Evolutionary conservation across 2,113 vertebrate species (phyloP).

Genomic region (Nothocercus julius): DNA sequence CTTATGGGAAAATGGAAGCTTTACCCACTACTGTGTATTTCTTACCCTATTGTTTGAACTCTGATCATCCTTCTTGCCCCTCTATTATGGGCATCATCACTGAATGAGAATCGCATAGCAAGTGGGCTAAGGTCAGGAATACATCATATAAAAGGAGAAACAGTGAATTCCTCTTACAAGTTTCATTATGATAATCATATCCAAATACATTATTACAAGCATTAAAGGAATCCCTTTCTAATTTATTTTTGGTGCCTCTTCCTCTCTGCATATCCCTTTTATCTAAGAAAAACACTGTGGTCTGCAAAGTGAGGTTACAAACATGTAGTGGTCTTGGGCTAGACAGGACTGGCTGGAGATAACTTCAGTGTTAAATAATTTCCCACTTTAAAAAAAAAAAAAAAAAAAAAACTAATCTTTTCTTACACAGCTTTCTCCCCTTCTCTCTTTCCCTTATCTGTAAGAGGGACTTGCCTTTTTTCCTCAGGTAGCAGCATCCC

Average conservation of each 20-base stretch:
- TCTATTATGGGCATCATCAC: constrained; percentile 25
- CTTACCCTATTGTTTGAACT: constrained; percentile 72
- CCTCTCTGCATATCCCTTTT: constrained; percentile 59
- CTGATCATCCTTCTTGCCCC: constrained; percentile 52
- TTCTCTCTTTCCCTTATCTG: constrained; percentile 60
- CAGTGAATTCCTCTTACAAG: constrained; percentile 64
- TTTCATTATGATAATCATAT: constrained; percentile 71
- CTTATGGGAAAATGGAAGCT: constrained; percentile 66
- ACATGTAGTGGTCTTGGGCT: constrained; percentile 4
- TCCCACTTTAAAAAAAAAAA: background rate
- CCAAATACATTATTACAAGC: constrained; percentile 61
- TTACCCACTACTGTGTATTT: constrained; percentile 59
- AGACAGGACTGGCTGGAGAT: constrained; percentile 34
- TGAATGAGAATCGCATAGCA: constrained; percentile 53
- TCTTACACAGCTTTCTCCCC: constrained; percentile 16
- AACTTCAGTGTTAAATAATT: constrained; percentile 55
- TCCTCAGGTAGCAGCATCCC: constrained; percentile 55
- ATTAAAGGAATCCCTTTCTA: constrained; percentile 67
- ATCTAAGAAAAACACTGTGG: constrained; percentile 60
- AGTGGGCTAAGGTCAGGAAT: constrained; percentile 55
- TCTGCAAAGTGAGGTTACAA: constrained; percentile 64
- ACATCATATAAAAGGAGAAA: constrained; percentile 42
- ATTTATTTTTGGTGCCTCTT: constrained; percentile 67
- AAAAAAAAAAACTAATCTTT: constrained; percentile 36
- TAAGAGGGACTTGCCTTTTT: constrained; percentile 37